A percentile compares a stretch with the other conserved stretches of the same genome.
Conservation (phyloP, 2,113 vertebrate species). For the Alligator mississippiensis region DNA sequence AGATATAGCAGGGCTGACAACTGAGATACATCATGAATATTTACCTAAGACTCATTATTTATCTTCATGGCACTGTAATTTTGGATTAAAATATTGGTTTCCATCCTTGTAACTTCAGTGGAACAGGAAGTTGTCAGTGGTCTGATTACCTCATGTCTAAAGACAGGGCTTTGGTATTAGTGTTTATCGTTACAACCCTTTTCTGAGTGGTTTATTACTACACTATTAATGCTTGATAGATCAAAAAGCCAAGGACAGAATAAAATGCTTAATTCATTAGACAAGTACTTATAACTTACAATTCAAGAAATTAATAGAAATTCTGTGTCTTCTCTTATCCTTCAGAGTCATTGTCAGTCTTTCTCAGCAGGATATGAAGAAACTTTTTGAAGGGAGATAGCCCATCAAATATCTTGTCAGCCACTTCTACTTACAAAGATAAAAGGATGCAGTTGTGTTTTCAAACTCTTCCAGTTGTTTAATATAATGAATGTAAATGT, state of each 20-base stretch:
- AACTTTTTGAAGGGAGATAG: slow-evolving; percentile 53
- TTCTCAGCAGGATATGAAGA: slow-evolving; percentile 27
- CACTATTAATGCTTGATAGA: slow-evolving; percentile 23
- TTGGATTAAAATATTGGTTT: slow-evolving; percentile 52
- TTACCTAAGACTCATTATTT: not conserved
- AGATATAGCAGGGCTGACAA: not conserved
- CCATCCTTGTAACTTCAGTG: slow-evolving; percentile 68
- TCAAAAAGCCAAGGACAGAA: slow-evolving; percentile 58
- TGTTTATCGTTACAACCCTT: not conserved
- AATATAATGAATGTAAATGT: not conserved
- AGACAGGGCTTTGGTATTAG: not conserved
- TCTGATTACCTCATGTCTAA: not conserved
- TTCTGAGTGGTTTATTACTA: slow-evolving; percentile 46
- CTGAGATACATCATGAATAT: slow-evolving; percentile 10
- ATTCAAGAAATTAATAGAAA: slow-evolving; percentile 64
- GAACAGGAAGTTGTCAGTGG: slow-evolving; percentile 65
- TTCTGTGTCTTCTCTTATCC: slow-evolving; percentile 28
- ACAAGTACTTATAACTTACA: slow-evolving; percentile 24
- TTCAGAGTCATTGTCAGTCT: slow-evolving; percentile 10
- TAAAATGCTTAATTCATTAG: slow-evolving; percentile 66
- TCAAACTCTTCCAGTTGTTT: slow-evolving; percentile 8
- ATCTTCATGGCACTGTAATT: slow-evolving; percentile 46
- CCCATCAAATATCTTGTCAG: slow-evolving; percentile 65
- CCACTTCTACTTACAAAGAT: slow-evolving; percentile 52
- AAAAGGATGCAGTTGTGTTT: slow-evolving; percentile 49